Conservation (phyloP, 1,140 invertebrate genomes). For the Diachasmimorpha longicaudata region DNA sequence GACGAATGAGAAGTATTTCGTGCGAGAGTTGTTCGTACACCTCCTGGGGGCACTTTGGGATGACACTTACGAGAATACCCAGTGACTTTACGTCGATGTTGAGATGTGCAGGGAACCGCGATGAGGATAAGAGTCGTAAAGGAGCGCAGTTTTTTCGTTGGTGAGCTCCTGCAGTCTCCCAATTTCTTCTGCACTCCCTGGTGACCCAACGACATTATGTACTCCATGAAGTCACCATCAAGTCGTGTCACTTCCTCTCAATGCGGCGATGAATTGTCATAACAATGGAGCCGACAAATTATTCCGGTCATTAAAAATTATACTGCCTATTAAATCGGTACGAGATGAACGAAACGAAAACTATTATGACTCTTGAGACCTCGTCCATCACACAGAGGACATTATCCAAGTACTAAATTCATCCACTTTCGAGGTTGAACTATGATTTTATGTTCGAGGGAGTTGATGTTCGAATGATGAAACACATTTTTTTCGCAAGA, state of each 20-base stretch:
- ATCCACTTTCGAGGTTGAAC: too few species aligned
- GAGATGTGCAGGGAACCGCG: not conserved
- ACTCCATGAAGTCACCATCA: not conserved
- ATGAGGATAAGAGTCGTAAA: constrained; percentile 13
- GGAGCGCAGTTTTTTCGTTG: not conserved
- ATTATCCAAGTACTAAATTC: not conserved
- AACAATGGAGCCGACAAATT: not conserved
- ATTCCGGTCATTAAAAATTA: not conserved
- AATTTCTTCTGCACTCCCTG: not conserved
- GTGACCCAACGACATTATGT: not conserved
- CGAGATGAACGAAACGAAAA: not conserved
- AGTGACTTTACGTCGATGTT: not conserved
- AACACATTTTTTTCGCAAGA: too few species aligned
- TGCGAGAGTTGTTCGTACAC: not conserved
- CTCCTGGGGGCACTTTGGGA: not conserved
- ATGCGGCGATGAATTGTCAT: not conserved
- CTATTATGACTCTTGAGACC: not conserved
- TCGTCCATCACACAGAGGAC: not conserved
- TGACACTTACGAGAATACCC: not conserved
- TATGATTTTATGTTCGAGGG: too few species aligned
- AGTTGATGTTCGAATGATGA: too few species aligned
- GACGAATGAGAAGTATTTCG: not conserved
- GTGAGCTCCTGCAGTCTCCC: not conserved
- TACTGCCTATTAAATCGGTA: not conserved
- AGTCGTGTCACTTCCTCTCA: not conserved